These are phyloP conservation scores for Dendrolimus houi DNA, from an alignment of 2,888 invertebrate species.

Conservation along the genomic window DNA sequence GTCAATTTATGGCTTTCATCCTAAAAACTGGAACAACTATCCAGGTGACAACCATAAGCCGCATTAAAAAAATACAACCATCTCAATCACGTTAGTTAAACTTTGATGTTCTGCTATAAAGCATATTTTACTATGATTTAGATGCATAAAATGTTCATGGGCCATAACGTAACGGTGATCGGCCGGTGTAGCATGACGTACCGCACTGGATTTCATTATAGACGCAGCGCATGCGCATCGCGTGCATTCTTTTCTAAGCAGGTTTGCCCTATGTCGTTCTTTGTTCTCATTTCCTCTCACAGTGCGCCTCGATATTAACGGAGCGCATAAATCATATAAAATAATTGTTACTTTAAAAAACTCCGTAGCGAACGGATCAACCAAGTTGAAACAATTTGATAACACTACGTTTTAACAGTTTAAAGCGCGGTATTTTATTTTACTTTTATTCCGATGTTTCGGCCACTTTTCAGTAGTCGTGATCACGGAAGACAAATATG, in stretches of 20 bases:
- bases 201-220: conserved; percentile 47
- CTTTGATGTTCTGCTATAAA: conserved; percentile 11
- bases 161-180: conserved; percentile 39
- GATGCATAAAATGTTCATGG: conserved; percentile 1
- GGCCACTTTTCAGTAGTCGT: too few species aligned
- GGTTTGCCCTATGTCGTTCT: not conserved
- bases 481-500: too few species aligned
- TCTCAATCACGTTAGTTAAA: conserved; percentile 7
- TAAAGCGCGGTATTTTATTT: too few species aligned
- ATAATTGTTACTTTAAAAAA: too few species aligned
- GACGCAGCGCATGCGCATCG: conserved; percentile 35
- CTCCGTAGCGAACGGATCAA: too few species aligned
- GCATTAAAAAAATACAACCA: not conserved
- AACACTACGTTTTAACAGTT: too few species aligned
- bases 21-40: not conserved
- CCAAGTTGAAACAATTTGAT: too few species aligned
- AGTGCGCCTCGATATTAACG: too few species aligned
- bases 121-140: conserved; percentile 22
- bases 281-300: too few species aligned
- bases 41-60: not conserved
- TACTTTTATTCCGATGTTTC: too few species aligned
- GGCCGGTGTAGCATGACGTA: conserved; percentile 39
- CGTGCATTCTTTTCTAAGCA: not conserved
- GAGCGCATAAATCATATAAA: too few species aligned
- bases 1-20: too few species aligned